These are phyloP conservation scores for Calephelis nemesis DNA, from an alignment of 1,140 invertebrate genomes.

Conservation along the genomic window DNA sequence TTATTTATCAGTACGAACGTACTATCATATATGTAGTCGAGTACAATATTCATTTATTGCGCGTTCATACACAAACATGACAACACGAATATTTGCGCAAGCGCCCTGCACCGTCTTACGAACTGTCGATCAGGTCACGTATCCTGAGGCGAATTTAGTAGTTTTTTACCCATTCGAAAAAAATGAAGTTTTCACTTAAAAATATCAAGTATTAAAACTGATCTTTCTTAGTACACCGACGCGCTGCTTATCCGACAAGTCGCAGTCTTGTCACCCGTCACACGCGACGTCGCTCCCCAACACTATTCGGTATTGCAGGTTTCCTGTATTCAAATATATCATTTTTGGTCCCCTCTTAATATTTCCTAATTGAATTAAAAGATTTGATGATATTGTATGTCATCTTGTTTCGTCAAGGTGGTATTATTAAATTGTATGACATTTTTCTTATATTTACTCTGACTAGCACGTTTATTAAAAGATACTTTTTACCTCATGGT, in stretches of 20 bases:
- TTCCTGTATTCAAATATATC: constrained; percentile 40
- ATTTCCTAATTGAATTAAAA: constrained; percentile 38
- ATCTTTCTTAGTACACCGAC: constrained; percentile 28
- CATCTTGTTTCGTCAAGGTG: background rate
- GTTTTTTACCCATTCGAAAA: background rate
- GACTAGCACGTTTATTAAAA: too few relatives aligned
- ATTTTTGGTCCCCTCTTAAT: constrained; percentile 21
- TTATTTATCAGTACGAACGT: too few relatives aligned
- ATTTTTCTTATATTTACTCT: too few relatives aligned
- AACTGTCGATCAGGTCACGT: too few relatives aligned
- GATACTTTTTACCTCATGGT: too few relatives aligned
- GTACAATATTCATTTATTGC: too few relatives aligned
- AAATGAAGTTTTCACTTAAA: constrained; percentile 5
- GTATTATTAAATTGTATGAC: too few relatives aligned
- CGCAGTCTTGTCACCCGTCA: constrained; percentile 67
- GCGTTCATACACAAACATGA: too few relatives aligned
- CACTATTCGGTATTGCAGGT: constrained; percentile 47
- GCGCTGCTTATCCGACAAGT: constrained; percentile 60
- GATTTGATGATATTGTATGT: constrained; percentile 13
- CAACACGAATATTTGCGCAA: too few relatives aligned
- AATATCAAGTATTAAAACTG: constrained; percentile 44
- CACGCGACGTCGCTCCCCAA: constrained; percentile 49
- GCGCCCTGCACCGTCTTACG: too few relatives aligned
- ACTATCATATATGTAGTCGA: too few relatives aligned
- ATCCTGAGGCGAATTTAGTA: too few relatives aligned